A percentile compares a stretch with the other conserved stretches of the same genome.
Evolutionary conservation across 2,888 invertebrate species (phyloP).

Genomic region (Eudasyphora cyanicolor): DNA sequence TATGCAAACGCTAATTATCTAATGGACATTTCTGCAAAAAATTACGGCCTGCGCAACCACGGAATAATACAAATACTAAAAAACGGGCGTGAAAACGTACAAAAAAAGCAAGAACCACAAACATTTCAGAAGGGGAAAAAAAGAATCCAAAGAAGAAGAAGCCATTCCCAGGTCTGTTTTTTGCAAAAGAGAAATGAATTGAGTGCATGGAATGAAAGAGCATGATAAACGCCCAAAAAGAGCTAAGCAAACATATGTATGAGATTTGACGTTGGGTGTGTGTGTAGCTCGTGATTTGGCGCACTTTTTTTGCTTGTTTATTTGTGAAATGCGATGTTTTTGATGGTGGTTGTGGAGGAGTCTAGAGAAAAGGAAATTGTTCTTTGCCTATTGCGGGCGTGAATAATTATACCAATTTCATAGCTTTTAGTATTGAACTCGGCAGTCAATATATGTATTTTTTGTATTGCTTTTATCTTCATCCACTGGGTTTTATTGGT

Average conservation of each 20-base stretch:
- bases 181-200: slow-evolving; percentile 33
- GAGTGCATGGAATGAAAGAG: background rate
- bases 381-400: too few relatives aligned
- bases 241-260: slow-evolving; percentile 23
- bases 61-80: slow-evolving; percentile 39
- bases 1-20: slow-evolving; percentile 69
- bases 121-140: slow-evolving; percentile 50
- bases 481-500: too few relatives aligned
- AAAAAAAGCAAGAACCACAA: slow-evolving; percentile 30
- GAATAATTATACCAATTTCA: too few relatives aligned
- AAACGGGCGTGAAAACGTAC: slow-evolving; percentile 48
- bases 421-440: too few relatives aligned
- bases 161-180: slow-evolving; percentile 75
- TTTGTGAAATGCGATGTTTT: background rate
- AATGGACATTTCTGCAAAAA: slow-evolving; percentile 66
- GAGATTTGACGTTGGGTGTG: slow-evolving; percentile 1
- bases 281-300: background rate
- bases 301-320: background rate
- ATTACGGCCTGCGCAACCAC: slow-evolving; percentile 18
- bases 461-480: too few relatives aligned
- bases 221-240: background rate
- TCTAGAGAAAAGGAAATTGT: too few relatives aligned
- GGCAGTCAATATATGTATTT: too few relatives aligned
- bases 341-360: too few relatives aligned
- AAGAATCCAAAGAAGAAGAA: slow-evolving; percentile 68